Base-by-base conservation (phyloP, 1,140 invertebrate genomes). In the Scaptomyza montana region DNA sequence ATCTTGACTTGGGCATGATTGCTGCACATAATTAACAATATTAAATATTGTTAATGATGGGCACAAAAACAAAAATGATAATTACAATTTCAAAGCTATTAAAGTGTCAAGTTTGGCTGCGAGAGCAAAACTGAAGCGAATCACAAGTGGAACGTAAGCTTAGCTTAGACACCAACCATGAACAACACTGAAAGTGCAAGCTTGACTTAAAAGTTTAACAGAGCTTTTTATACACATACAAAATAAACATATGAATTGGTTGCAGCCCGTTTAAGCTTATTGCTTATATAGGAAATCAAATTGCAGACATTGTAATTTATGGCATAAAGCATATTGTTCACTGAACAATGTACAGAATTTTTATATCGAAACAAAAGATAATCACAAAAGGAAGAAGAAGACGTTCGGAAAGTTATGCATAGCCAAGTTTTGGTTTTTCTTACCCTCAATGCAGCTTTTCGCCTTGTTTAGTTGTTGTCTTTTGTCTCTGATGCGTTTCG, bases 401-500 rank as follows among this genome's bases (percentile, higher is more conserved):
- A 41, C 16, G 16, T 16, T 16, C 16, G 16, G 16, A 16, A 16
- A 16, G 16, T 16, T 16, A 16, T 16, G 16, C 16, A 16, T 16
- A 16, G 16, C 16, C 16, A 16, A 16, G 3, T 47, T 21, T 21
- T 19, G 6, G 28, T 49, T 33, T 46, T 5, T 64, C 86, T 90
- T 59, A 91, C 86, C 90, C 56, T 89, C 91, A 57, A 89, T 89
- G 75, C 81, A 92, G 80, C 82, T 89, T 66, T 70, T 92, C 25
- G 67, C 84, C 79, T 91, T 90, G 30, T 89, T 85, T 85, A 93
- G 75, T 74, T 89, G 81, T 71, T 89, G 89, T 84, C 92, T 89
- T 79, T 93, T 92, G 77, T 93, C 92, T 71, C 92, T 81, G 30
- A 92, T 92, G 70, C 92, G 90, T 64, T 92, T 91, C 19, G 92